phyloP scores from a whole-genome alignment of 2,888 invertebrate species.

The Slavum lentiscoides region DNA sequence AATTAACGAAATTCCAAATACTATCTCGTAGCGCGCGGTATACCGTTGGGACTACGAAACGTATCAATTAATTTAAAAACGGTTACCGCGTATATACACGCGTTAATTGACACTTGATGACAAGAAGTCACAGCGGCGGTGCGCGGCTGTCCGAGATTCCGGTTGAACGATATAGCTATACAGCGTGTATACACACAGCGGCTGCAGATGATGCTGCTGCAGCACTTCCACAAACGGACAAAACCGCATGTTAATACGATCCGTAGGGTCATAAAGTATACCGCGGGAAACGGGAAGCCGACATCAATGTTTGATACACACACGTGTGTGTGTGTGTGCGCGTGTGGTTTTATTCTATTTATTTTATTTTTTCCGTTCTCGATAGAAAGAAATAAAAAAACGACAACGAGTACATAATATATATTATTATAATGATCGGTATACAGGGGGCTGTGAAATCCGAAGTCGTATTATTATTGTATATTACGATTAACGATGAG shows the following conservation, averaged over 20 bases:
- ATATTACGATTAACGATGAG: too few relatives aligned
- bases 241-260: conserved; percentile 50
- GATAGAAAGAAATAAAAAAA: conserved; percentile 14
- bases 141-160: conserved; percentile 14
- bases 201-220: neutral
- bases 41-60: neutral
- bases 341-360: conserved; percentile 17
- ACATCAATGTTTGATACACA: conserved; percentile 26
- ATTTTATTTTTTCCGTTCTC: neutral
- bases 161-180: conserved; percentile 15
- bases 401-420: neutral
- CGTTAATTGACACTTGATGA: conserved; percentile 49
- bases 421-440: conserved; percentile 16
- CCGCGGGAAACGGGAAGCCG: conserved; percentile 44
- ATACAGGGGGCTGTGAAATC: neutral
- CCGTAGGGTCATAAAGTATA: conserved; percentile 44
- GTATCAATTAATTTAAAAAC: conserved; percentile 17
- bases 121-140: conserved; percentile 22
- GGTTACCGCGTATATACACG: neutral
- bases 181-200: neutral
- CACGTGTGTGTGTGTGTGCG: neutral
- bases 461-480: neutral
- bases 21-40: too few relatives aligned
- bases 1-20: too few relatives aligned
- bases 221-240: conserved; percentile 48